Conservation (phyloP, 2,113 vertebrate species). For the Larimichthys polyactis region DNA sequence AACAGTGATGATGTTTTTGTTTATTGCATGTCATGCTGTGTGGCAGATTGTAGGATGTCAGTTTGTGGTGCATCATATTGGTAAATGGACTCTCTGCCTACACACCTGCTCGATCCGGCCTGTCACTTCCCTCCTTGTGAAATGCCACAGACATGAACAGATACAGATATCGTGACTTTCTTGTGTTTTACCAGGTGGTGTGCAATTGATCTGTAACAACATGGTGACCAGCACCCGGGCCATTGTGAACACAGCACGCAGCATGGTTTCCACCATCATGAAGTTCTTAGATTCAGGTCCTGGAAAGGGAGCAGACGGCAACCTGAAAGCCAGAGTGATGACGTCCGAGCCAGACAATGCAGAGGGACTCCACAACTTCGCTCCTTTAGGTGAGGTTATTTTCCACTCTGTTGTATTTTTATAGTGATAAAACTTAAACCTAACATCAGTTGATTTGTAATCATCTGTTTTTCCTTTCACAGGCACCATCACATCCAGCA, state of each 20-base stretch:
- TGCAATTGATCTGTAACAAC: conserved; percentile 99
- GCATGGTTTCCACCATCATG: conserved; percentile 99
- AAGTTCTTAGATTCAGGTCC: conserved; percentile 98
- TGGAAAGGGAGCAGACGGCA: conserved; percentile 93
- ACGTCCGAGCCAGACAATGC: conserved; percentile 98
- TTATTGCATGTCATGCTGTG: background rate
- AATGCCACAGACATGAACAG: too few relatives aligned
- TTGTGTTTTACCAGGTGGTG: conserved; percentile 87
- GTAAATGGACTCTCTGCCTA: too few relatives aligned
- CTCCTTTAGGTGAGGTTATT: conserved; percentile 89
- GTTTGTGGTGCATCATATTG: background rate
- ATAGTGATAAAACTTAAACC: background rate
- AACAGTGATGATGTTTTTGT: background rate
- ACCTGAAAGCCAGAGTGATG: conserved; percentile 94
- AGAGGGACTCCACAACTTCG: conserved; percentile 99
- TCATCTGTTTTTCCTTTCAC: background rate
- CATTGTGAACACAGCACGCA: conserved; percentile 98
- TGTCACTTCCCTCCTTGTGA: too few relatives aligned
- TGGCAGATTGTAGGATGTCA: background rate
- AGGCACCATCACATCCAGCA: conserved; percentile 99
- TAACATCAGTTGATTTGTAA: too few relatives aligned
- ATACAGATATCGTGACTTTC: background rate
- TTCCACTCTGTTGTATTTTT: background rate
- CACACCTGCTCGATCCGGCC: too few relatives aligned
- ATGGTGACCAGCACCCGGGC: conserved; percentile 99